These are phyloP conservation scores for Noturus placidus DNA, from an alignment of 2,113 vertebrate genomes.

Conservation along the genomic window DNA sequence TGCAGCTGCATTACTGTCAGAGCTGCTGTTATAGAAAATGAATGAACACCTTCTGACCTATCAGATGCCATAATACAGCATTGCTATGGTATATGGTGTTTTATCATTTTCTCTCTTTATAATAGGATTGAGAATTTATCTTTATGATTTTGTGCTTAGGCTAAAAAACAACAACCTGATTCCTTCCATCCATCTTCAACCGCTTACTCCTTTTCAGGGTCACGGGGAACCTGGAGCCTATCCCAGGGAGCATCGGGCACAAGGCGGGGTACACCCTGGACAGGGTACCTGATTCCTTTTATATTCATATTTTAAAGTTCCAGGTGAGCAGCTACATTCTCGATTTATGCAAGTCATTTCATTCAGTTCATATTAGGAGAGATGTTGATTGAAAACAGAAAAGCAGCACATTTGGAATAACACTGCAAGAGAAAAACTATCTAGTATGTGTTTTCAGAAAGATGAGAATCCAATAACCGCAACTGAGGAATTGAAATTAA, in stretches of 20 bases:
- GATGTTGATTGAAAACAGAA: not conserved
- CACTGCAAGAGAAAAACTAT: not conserved
- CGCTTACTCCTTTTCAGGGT: no score
- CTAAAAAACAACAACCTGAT: not conserved
- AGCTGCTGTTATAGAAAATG: not conserved
- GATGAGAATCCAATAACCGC: conserved; percentile 16
- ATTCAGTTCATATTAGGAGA: not conserved
- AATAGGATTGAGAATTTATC: not conserved
- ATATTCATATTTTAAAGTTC: not conserved
- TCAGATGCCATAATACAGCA: not conserved
- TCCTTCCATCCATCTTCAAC: no score
- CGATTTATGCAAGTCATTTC: not conserved
- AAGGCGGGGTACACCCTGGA: no score
- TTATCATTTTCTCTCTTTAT: not conserved
- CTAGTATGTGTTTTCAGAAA: not conserved
- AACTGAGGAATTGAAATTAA: conserved; percentile 15
- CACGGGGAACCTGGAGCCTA: no score
- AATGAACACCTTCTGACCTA: not conserved
- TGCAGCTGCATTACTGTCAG: not conserved
- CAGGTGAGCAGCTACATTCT: not conserved
- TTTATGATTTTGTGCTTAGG: not conserved
- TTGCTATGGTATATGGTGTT: not conserved
- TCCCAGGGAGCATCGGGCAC: no score
- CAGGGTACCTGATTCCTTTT: not conserved
- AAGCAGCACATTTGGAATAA: not conserved